phyloP scores from a whole-genome alignment of 2,113 vertebrate genomes.

The Triplophysa tibetana region DNA sequence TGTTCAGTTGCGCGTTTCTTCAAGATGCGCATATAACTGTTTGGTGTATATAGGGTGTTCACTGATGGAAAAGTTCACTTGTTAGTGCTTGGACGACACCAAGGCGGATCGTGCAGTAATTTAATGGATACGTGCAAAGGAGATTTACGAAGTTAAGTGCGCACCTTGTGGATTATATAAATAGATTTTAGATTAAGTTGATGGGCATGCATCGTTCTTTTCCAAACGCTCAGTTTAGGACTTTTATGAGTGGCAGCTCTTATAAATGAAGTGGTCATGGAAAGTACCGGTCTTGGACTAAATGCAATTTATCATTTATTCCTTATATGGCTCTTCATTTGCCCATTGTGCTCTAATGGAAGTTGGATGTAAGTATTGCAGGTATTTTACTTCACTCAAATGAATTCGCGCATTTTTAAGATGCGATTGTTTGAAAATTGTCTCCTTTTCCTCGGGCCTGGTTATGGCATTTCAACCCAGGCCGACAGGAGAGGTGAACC shows the following conservation, averaged over 20 bases:
- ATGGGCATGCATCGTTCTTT: conserved; percentile 9
- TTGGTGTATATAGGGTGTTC: conserved; percentile 10
- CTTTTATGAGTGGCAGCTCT: conserved; percentile 19
- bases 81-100: conserved; percentile 6
- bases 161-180: conserved; percentile 30
- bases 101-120: background rate
- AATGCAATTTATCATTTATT: conserved; percentile 71
- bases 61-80: conserved; percentile 15
- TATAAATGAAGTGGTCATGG: conserved; percentile 80
- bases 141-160: background rate
- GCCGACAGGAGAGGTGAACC: conserved; percentile 13
- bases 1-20: conserved; percentile 14
- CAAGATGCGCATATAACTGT: conserved; percentile 44
- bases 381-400: background rate
- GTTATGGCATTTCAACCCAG: conserved; percentile 27
- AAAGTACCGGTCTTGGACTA: conserved; percentile 70
- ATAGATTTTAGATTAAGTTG: conserved; percentile 25
- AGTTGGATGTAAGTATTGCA: conserved; percentile 88
- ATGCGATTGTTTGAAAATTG: background rate
- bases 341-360: conserved; percentile 75
- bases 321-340: conserved; percentile 72
- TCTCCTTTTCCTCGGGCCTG: background rate
- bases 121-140: conserved; percentile 29
- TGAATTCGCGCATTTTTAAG: background rate
- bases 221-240: conserved; percentile 38